Evolutionary conservation across 1,140 invertebrate genomes (phyloP).

Genomic region (Zaprionus tsacasi): DNA sequence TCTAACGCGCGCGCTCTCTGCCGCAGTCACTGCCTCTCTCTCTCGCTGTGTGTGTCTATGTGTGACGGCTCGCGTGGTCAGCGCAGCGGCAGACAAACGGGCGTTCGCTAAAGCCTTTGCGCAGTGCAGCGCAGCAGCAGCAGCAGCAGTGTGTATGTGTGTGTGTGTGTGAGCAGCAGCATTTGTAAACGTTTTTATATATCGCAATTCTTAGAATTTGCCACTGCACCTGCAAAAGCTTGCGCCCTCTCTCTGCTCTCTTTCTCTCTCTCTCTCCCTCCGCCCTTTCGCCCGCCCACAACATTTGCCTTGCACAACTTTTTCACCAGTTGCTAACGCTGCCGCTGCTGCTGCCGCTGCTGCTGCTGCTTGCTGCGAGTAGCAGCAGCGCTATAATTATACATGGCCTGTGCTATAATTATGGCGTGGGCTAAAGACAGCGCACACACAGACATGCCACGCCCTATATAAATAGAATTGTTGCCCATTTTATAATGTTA

Average conservation of each 20-base stretch:
- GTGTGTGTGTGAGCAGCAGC: no score
- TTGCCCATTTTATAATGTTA: constrained; percentile 3
- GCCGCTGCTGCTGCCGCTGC: constrained; percentile 50
- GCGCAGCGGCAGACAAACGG: constrained; percentile 44
- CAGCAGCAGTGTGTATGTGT: background rate
- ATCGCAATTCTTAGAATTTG: constrained; percentile 31
- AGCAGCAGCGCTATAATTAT: constrained; percentile 68
- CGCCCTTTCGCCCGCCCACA: constrained; percentile 34
- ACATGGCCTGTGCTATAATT: constrained; percentile 73
- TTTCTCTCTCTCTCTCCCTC: background rate
- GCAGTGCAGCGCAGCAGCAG: constrained; percentile 1
- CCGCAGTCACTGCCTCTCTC: background rate
- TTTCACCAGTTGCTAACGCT: constrained; percentile 34
- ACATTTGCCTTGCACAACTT: constrained; percentile 58
- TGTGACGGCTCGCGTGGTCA: constrained; percentile 25
- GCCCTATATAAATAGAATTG: constrained; percentile 69
- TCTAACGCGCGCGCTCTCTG: background rate
- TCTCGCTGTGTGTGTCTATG: background rate
- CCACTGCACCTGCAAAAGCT: constrained; percentile 19
- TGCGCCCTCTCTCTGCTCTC: background rate
- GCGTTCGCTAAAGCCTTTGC: constrained; percentile 29
- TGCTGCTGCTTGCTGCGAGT: constrained; percentile 7
- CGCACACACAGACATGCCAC: constrained; percentile 48
- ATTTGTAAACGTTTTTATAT: background rate
- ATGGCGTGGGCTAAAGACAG: constrained; percentile 66